A percentile compares a stretch with the other conserved stretches of the same genome.
Conservation (phyloP, 2,888 invertebrate genomes). For the Leptogaster cylindrica region DNA sequence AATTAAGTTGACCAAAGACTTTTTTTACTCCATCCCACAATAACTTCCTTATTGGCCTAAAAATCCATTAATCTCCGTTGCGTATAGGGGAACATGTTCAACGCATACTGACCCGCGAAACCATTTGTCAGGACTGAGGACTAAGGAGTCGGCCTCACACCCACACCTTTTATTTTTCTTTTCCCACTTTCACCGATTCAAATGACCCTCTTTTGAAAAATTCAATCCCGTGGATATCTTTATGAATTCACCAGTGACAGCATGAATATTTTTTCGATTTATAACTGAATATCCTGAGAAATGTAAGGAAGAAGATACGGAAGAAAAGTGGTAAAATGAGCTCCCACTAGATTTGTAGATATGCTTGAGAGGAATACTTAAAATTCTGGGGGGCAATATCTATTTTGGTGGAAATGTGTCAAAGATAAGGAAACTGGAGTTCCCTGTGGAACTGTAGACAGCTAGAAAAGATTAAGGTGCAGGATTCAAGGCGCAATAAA, state of each 20-base stretch:
- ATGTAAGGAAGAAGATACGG: neutral
- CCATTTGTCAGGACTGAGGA: slow-evolving; percentile 47
- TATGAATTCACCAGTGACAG: slow-evolving; percentile 41
- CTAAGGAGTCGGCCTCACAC: slow-evolving; percentile 20
- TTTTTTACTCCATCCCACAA: slow-evolving; percentile 14
- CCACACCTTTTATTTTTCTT: slow-evolving; percentile 1
- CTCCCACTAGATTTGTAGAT: neutral
- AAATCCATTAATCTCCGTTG: slow-evolving; percentile 45
- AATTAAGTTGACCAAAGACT: too few relatives aligned
- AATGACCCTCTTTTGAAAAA: slow-evolving; percentile 44
- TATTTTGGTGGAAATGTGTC: slow-evolving; percentile 36
- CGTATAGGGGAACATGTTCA: slow-evolving; percentile 40
- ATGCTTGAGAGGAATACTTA: slow-evolving; percentile 6
- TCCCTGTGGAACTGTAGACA: too few relatives aligned
- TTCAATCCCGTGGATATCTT: slow-evolving; percentile 40
- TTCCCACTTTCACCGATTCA: slow-evolving; percentile 34
- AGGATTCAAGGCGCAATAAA: too few relatives aligned
- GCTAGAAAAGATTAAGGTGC: too few relatives aligned
- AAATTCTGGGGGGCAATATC: slow-evolving; percentile 31
- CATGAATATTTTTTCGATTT: slow-evolving; percentile 45
- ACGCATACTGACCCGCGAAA: slow-evolving; percentile 42
- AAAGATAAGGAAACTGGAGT: slow-evolving; percentile 38
- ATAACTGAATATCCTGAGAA: slow-evolving; percentile 40
- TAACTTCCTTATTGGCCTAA: slow-evolving; percentile 46
- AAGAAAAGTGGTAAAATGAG: neutral